Base-by-base conservation (phyloP, 1,140 invertebrate species). In the Drosophila triauraria region DNA sequence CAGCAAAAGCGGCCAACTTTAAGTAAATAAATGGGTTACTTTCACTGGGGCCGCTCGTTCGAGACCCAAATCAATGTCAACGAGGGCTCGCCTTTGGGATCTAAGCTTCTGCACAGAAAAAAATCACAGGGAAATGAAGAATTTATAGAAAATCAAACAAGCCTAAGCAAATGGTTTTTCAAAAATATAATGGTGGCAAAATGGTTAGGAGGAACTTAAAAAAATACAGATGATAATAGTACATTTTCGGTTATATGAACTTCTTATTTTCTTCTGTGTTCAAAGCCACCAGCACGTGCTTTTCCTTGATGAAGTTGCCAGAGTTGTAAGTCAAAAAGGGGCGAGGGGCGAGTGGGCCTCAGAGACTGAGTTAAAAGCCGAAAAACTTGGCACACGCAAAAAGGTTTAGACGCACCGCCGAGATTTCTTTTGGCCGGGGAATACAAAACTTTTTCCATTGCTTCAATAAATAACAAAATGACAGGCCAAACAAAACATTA, bases 21-120 rank as follows among this genome's bases (percentile, higher is more conserved):
- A 81, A 84, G 72, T 80, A 88, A 87, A 84, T 87, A 87, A 87
- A 84, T 87, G 80, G 83, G 72, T 87, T 88, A 88, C 80, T 87
- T 84, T 83, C 72, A 51, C 68, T 70, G 51, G 62, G 76, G 56
- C 60, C 46, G 12, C 40, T 48, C 65, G 25, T 50, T 61, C 59
- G 51, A 38, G 70, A 87, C 84, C 84, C 84, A 87, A 87, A 87
- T 87, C 84, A 87, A 87, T 88, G 84, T 87, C 84, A 87, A 71
- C 78, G 60, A 67, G 63, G 57, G 57, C 68, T 15, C 64, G 25
- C 51, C 72, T 60, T 47, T 30, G 53, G 54, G 44, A 57, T n/a
- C 15, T n/a, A 46, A 40, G 10, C 38, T 8, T 8, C n/a, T 63
- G n/a, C 61, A 35, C 23, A 32, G 40, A 10, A 10, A 10, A 12